These are phyloP conservation scores for Tribolium freemani DNA, from an alignment of 2,888 invertebrate genomes.

Conservation along the genomic window DNA sequence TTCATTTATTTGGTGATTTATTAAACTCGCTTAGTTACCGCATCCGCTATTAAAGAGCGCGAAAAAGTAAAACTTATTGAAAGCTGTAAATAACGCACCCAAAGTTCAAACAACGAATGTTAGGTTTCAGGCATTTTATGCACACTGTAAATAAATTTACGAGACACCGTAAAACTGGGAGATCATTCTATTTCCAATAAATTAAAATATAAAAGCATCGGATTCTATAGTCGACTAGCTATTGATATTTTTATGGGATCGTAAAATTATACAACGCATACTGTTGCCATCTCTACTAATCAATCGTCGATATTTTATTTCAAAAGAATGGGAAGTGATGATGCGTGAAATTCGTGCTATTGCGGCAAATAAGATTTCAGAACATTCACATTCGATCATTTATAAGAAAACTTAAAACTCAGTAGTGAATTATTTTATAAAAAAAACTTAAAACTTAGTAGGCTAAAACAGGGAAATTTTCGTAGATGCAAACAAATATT, in stretches of 20 bases:
- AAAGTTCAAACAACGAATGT: constrained; percentile 5
- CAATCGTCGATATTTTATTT: constrained; percentile 11
- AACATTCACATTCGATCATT: neutral
- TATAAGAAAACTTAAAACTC: too few relatives aligned
- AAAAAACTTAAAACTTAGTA: too few relatives aligned
- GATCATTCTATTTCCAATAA: constrained; percentile 29
- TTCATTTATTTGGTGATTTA: too few relatives aligned
- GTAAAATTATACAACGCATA: constrained; percentile 18
- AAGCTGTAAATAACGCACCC: neutral
- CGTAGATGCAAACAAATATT: too few relatives aligned
- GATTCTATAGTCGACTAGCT: constrained; percentile 21
- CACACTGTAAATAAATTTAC: constrained; percentile 35
- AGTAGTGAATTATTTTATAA: too few relatives aligned
- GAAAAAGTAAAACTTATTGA: neutral
- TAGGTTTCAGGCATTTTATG: constrained; percentile 14
- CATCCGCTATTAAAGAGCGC: too few relatives aligned
- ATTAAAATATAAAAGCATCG: constrained; percentile 33
- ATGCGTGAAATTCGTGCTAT: neutral
- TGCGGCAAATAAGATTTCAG: neutral
- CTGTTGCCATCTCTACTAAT: constrained; percentile 7
- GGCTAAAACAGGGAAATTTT: too few relatives aligned
- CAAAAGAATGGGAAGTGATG: neutral
- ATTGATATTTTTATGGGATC: constrained; percentile 27
- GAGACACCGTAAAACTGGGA: constrained; percentile 21
- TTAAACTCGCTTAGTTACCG: too few relatives aligned